Base-by-base conservation (phyloP, 2,113 vertebrate species). In the Cinclus cinclus region DNA sequence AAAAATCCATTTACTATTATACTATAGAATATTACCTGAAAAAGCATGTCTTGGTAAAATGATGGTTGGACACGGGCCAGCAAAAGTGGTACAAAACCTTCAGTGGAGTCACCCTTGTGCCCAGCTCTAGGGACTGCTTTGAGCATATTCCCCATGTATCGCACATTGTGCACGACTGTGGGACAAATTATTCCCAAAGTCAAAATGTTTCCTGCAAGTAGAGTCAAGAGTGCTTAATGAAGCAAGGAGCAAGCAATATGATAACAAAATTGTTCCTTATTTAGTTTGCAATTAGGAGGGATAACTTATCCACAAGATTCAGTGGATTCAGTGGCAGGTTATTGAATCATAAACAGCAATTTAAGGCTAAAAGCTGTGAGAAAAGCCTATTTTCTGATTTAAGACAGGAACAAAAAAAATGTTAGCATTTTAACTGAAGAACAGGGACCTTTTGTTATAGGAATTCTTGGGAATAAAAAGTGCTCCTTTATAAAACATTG, bases 1-100 rank as follows among this genome's bases (percentile, higher is more conserved):
- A 56, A 58, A 37, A 84, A 64, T n/a, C 7, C 20, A 4, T 62
- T 80, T 73, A n/a, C 22, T 77, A 22, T 53, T 77, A 14, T 10
- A 18, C 25, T 53, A 3, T 35, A 33, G 73, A 69, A 47, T 42
- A 64, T 5, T 14, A 47, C 31, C 30, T 56, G 46, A 44, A 55
- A 85, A 78, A 55, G 42, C 0, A 0, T 3, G 10, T 17, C 13
- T 49, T 58, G 13, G 10, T 89, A 27, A 64, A 87, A 83, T 0
- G 0, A 12, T 18, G 24, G 31, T 44, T 2, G 1, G 18, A 41
- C 5, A 17, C 0, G 0, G 28, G 12, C 8, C 3, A 5, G 22
- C 8, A 37, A n/a, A 78, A 68, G 28, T 12, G 15, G 23, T 28
- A 22, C 15, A 15, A 35, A 62, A 67, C 53, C 22, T 19, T 71